Evolutionary conservation across 2,797 vertebrate genomes (phyloP), one percentile per base, ranked within the genome.

Genomic region (Trematomus bernacchii): DNA sequence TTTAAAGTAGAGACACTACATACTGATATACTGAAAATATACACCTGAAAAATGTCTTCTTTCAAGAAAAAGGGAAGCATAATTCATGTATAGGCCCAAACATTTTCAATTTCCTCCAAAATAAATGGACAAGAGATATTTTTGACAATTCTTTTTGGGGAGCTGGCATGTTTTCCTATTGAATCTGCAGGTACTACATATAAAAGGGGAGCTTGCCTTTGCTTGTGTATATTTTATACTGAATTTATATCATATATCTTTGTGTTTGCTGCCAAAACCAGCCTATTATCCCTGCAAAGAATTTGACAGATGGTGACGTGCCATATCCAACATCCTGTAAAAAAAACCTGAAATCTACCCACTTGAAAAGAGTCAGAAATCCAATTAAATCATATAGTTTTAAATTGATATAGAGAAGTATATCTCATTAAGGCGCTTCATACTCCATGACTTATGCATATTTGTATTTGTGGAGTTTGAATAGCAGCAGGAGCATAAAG

Each of bases 291-390:
- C 18, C 9, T 3, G 10, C 1, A 58, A 60, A 68, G 33, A 54
- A 6, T 37, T 3, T 58, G 23, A 48, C 74, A 71, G 66, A 73
- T 77, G 80, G 65, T 73, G 70, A 58, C 23, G n/a, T 21, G 13
- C 2, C 16, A 57, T 16, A 52, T n/a, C 66, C 54, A 60, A 42
- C 54, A 42, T 14, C 15, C 15, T 60, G 61, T 27, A 8, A 27
- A 47, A 46, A 44, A 66, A 55, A 16, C 54, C 11, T 3, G 23
- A 11, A 33, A 58, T 18, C 33, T 27, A 3, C 18, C 40, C 11
- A 6, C 33, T 50, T 43, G 18, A 46, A 15, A 62, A 30, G 2
- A 55, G 12, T 55, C 11, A 19, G 18, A 55, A 57, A 30, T 58
- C 37, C 0, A 46, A 46, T 63, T 40, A 53, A 62, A 50, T 55